Evolutionary conservation across 2,888 invertebrate genomes (phyloP).

Genomic region (Blastobasis lacticolella): DNA sequence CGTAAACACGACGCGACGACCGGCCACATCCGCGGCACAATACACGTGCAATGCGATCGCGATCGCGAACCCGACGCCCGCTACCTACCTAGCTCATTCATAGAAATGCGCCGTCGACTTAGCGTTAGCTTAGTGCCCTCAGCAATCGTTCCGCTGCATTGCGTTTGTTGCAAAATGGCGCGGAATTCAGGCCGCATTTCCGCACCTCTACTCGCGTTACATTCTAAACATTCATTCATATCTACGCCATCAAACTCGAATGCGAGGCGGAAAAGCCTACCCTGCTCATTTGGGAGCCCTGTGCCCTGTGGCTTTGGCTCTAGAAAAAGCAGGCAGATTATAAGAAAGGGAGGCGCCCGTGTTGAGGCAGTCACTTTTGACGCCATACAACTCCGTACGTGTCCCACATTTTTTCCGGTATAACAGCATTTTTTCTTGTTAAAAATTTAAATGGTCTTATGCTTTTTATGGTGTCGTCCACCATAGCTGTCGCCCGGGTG

Average conservation of each 20-base stretch:
- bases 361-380: conserved; percentile 67
- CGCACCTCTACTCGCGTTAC: conserved; percentile 22
- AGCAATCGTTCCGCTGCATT: conserved; percentile 31
- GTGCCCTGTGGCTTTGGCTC: conserved; percentile 60
- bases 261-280: neutral
- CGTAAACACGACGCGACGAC: conserved; percentile 41
- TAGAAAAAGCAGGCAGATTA: conserved; percentile 70
- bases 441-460: too few species aligned
- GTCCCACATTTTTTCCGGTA: conserved; percentile 46
- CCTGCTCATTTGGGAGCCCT: conserved; percentile 72
- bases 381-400: conserved; percentile 72
- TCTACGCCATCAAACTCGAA: neutral
- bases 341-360: conserved; percentile 62
- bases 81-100: conserved; percentile 45
- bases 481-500: conserved; percentile 28
- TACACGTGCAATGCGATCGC: conserved; percentile 41
- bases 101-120: conserved; percentile 34
- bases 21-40: conserved; percentile 43
- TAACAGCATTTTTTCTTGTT: conserved; percentile 21
- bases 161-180: conserved; percentile 33
- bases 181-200: conserved; percentile 44
- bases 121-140: conserved; percentile 25
- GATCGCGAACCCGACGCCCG: conserved; percentile 40
- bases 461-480: conserved; percentile 17
- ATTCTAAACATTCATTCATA: conserved; percentile 12